Evolutionary conservation across 2,888 invertebrate species (phyloP).

Genomic region (Noctua pronuba): DNA sequence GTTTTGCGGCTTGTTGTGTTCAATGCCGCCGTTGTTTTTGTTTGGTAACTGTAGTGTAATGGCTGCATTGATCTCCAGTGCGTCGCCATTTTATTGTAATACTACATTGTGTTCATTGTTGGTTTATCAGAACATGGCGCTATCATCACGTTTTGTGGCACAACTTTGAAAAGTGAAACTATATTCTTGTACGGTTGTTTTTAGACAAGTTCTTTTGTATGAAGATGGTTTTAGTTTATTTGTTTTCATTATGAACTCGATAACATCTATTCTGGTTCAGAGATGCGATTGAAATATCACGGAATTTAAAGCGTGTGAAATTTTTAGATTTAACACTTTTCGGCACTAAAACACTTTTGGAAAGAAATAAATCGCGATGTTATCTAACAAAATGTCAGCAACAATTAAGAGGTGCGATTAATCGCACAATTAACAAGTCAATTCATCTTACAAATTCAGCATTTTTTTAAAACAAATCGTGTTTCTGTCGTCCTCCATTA

Average conservation of each 20-base stretch:
- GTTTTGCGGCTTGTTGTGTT: constrained; percentile 45
- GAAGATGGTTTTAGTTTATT: not conserved
- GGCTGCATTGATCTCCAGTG: constrained; percentile 51
- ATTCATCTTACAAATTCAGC: constrained; percentile 19
- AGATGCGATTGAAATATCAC: constrained; percentile 17
- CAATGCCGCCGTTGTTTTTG: constrained; percentile 66
- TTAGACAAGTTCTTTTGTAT: constrained; percentile 28
- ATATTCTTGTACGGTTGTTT: constrained; percentile 2
- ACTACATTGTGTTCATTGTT: constrained; percentile 38
- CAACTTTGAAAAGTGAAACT: constrained; percentile 58
- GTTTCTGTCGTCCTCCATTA: constrained; percentile 9
- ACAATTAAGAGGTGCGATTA: constrained; percentile 30
- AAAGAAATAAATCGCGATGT: not conserved
- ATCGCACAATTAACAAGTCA: constrained; percentile 11
- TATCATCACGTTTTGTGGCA: constrained; percentile 54
- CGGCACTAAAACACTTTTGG: not conserved
- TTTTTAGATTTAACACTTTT: not conserved
- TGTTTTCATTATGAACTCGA: not conserved
- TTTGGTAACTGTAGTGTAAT: constrained; percentile 62
- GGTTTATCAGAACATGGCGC: constrained; percentile 30
- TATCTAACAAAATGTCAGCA: constrained; percentile 35
- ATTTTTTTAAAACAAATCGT: constrained; percentile 20
- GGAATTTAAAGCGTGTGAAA: constrained; percentile 24
- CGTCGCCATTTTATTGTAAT: constrained; percentile 41
- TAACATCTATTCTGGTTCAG: not conserved